Base-by-base conservation (phyloP, 2,888 invertebrate genomes). In the Meghimatium bilineatum region DNA sequence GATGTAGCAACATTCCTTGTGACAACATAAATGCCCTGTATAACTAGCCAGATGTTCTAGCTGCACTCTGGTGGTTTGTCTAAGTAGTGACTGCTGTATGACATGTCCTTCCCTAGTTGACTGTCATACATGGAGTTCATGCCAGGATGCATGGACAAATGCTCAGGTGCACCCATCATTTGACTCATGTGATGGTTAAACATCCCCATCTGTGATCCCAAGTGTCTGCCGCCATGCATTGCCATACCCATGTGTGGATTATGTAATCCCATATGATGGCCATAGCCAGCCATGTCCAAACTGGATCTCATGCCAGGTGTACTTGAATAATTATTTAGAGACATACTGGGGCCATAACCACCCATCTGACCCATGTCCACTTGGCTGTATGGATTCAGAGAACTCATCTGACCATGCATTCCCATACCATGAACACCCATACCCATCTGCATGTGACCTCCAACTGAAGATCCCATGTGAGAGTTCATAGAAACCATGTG, bases 41-140 rank as follows among this genome's bases (percentile, higher is more conserved):
- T 23, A 26, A 63, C n/a, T 63, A n/a, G 5, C 1, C 3, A 63
- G 8, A 3, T 63, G n/a, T 10, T 20, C 74, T 52, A 52, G 32
- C 52, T 74, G 49, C 84, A 84, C 29, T 84, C 84, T 56, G 84
- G 80, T 38, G 84, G 84, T 67, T 84, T 84, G 71, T 84, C 84
- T 20, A 80, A 56, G 34, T 76, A 84, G 60, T 84, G 80, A 63
- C 72, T 66, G 44, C 49, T 44, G 52, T 52, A 56, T 0, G 52
- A 17, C 32, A 74, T 52, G 32, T 80, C 75, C 56, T 80, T 76
- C 0, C 56, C 84, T 60, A 84, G n/a, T 56, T 76, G 83, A 49
- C 78, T 72, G 44, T 80, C 84, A 34, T 84, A 84, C 80, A 84
- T 71, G 17, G 84, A 52, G 69, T 60, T 76, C 75, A 84, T 80